Evolutionary conservation across 2,888 invertebrate species (phyloP).

Genomic region (Lacanobia wlatinum): DNA sequence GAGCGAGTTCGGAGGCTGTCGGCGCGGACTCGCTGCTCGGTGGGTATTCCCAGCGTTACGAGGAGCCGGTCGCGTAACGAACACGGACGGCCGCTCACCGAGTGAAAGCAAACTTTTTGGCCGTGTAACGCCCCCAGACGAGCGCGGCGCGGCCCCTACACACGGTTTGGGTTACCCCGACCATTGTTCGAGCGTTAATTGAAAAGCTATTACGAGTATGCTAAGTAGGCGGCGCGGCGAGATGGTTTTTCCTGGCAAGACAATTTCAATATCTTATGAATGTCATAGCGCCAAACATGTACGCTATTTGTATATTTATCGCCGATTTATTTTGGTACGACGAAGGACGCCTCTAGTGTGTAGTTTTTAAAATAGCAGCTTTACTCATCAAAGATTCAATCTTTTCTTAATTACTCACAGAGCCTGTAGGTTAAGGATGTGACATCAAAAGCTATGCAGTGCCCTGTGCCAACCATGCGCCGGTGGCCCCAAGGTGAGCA

Average conservation of each 20-base stretch:
- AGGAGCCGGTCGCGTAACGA: conserved; percentile 73
- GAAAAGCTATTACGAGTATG: conserved; percentile 68
- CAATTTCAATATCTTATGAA: conserved; percentile 58
- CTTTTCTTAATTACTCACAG: conserved; percentile 7
- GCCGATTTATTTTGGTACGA: conserved; percentile 36
- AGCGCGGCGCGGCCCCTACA: conserved; percentile 46
- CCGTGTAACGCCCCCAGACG: conserved; percentile 58
- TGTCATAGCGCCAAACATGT: conserved; percentile 42
- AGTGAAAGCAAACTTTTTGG: conserved; percentile 80
- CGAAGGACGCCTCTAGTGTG: conserved; percentile 23
- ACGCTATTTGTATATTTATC: conserved; percentile 52
- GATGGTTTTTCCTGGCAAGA: conserved; percentile 67
- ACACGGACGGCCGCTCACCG: conserved; percentile 64
- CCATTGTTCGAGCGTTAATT: conserved; percentile 67
- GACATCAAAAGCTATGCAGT: conserved; percentile 13
- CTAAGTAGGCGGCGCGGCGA: conserved; percentile 60
- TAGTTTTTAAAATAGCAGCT: conserved; percentile 21
- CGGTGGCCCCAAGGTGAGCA: conserved; percentile 24
- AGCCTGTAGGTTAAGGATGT: conserved; percentile 7
- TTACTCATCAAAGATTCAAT: neutral
- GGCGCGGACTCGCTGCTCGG: conserved; percentile 60
- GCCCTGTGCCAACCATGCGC: conserved; percentile 1
- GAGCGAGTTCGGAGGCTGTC: conserved; percentile 65
- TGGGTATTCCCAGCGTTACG: conserved; percentile 82
- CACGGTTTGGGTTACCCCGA: conserved; percentile 74